phyloP scores from a whole-genome alignment of 1,140 invertebrate species.

The Polypedilum pembai region DNA sequence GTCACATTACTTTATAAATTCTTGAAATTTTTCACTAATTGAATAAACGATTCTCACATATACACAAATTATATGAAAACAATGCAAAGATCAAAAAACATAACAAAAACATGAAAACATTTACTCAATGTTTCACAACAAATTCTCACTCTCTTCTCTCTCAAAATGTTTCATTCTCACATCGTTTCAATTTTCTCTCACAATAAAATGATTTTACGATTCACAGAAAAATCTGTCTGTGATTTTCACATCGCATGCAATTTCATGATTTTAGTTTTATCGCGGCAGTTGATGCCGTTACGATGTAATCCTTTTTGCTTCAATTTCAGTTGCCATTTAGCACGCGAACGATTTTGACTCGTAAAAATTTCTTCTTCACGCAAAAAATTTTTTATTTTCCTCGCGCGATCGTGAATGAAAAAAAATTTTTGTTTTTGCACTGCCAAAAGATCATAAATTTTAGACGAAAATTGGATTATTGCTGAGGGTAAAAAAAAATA shows the following conservation, averaged over 20 bases:
- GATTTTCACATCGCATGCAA: slow-evolving; percentile 16
- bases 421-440: background rate
- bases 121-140: background rate
- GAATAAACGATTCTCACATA: too few species aligned
- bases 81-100: background rate
- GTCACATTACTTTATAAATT: too few species aligned
- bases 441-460: too few species aligned
- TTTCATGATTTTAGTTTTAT: slow-evolving; percentile 11
- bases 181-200: background rate
- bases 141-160: background rate
- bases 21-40: too few species aligned
- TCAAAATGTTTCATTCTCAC: slow-evolving; percentile 1
- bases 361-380: background rate
- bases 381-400: background rate
- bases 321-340: background rate
- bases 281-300: slow-evolving; percentile 2
- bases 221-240: slow-evolving; percentile 11
- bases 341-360: background rate
- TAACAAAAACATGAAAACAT: background rate
- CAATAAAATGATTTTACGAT: background rate
- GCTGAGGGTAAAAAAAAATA: background rate
- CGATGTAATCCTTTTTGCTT: slow-evolving; percentile 8
- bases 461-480: too few species aligned
- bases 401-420: background rate
- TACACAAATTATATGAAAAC: background rate